These are phyloP conservation scores for Lapara coniferarum DNA, from an alignment of 2,888 invertebrate species.

Conservation along the genomic window DNA sequence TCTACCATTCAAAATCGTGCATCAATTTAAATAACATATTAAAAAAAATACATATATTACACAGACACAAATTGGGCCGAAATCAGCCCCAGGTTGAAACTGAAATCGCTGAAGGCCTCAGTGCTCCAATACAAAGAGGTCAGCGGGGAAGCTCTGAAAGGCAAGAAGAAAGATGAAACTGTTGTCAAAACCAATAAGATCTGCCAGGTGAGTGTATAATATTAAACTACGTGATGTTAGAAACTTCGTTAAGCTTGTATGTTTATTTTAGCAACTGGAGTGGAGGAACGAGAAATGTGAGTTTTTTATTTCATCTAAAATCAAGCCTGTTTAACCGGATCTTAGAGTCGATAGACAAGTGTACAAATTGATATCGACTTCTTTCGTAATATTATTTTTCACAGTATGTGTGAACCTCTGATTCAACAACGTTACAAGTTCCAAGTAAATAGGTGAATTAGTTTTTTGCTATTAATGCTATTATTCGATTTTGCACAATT, in stretches of 20 bases:
- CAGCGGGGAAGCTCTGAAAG: conserved; percentile 70
- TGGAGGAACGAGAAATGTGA: background rate
- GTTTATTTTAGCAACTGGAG: background rate
- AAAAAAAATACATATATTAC: conserved; percentile 6
- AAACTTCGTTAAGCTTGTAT: background rate
- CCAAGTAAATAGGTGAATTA: background rate
- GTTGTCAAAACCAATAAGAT: conserved; percentile 71
- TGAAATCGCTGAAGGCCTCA: conserved; percentile 67
- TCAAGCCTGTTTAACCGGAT: conserved; percentile 15
- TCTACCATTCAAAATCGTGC: too few species aligned
- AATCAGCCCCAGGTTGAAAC: conserved; percentile 65
- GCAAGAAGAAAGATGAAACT: conserved; percentile 77
- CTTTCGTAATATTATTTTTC: background rate
- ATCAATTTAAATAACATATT: too few species aligned
- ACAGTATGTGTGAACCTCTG: background rate
- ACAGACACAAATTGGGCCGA: conserved; percentile 69
- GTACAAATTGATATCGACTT: background rate
- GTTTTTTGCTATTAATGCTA: too few species aligned
- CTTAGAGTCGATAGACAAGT: background rate
- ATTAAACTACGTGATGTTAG: background rate
- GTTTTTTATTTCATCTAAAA: background rate
- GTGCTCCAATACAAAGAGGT: conserved; percentile 70
- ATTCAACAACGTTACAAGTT: background rate
- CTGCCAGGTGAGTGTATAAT: conserved; percentile 69
- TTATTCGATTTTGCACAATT: too few species aligned